A percentile compares a stretch with the other conserved stretches of the same genome.
Conservation (phyloP, 2,888 invertebrate genomes). For the Tridacna crocea region DNA sequence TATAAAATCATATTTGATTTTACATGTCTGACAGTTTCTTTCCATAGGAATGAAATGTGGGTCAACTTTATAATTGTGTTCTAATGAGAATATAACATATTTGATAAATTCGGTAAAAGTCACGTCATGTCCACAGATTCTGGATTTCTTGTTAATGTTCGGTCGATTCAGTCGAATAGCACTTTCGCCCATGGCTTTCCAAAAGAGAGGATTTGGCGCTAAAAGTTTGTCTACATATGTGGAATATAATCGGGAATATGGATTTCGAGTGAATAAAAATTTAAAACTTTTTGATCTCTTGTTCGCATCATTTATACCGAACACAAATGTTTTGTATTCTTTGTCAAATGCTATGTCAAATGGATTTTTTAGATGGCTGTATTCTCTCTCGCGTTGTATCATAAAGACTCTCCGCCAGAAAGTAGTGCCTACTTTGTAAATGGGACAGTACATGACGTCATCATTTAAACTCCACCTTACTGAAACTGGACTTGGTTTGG, state of each 20-base stretch:
- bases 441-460: slow-evolving; percentile 37
- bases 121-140: slow-evolving; percentile 68
- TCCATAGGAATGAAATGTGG: slow-evolving; percentile 67
- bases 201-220: slow-evolving; percentile 70
- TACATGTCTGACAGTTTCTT: slow-evolving; percentile 65
- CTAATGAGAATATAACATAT: slow-evolving; percentile 60
- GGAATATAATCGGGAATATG: slow-evolving; percentile 67
- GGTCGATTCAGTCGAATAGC: slow-evolving; percentile 42
- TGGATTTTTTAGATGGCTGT: slow-evolving; percentile 33
- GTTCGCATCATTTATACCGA: neutral
- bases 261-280: slow-evolving; percentile 70
- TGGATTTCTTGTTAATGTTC: slow-evolving; percentile 11
- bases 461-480: slow-evolving; percentile 20
- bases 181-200: slow-evolving; percentile 60
- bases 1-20: slow-evolving; percentile 63
- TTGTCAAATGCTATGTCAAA: slow-evolving; percentile 43
- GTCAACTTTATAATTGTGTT: slow-evolving; percentile 51
- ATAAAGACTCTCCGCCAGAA: slow-evolving; percentile 55
- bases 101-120: slow-evolving; percentile 70
- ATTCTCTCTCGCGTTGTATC: slow-evolving; percentile 30
- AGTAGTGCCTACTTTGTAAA: slow-evolving; percentile 49
- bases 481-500: slow-evolving; percentile 17
- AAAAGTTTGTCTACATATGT: slow-evolving; percentile 73
- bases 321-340: slow-evolving; percentile 25
- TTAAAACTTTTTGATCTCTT: slow-evolving; percentile 19